phyloP scores from a whole-genome alignment of 1,140 invertebrate genomes.

The Dufourea novaeangliae region DNA sequence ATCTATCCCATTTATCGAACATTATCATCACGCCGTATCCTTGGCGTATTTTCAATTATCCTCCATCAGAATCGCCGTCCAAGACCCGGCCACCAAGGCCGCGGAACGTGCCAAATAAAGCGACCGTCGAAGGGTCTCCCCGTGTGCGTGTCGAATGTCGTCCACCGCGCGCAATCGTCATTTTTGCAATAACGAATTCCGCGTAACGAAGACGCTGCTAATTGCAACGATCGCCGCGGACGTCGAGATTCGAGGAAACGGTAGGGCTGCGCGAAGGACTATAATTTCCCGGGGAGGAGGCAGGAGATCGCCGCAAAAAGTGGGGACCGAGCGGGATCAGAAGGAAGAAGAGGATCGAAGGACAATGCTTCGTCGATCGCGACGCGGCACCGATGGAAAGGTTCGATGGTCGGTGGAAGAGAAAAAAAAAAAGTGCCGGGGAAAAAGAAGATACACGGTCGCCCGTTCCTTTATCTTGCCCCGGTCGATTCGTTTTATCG shows the following conservation, averaged over 20 bases:
- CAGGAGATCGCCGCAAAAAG: not conserved
- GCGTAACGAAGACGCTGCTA: constrained; percentile 13
- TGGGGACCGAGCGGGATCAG: not conserved
- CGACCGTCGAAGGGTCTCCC: no score
- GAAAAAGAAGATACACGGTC: constrained; percentile 22
- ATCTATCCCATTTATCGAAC: no score
- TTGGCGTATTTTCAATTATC: not conserved
- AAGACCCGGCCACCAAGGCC: not conserved
- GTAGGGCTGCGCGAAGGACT: not conserved
- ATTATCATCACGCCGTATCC: no score
- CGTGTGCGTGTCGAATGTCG: not conserved
- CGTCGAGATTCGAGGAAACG: constrained; percentile 26
- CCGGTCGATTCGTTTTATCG: constrained; percentile 65
- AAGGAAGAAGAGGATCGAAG: not conserved
- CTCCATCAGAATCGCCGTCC: not conserved
- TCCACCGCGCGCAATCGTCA: not conserved
- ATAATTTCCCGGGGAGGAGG: constrained; percentile 28
- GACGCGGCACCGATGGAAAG: not conserved
- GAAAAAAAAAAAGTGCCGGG: not conserved
- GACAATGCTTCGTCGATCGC: constrained; percentile 8
- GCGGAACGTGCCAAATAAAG: not conserved
- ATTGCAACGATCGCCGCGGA: constrained; percentile 6
- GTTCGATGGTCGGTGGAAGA: not conserved
- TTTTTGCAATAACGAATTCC: constrained; percentile 33
- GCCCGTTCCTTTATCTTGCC: constrained; percentile 56